These are phyloP conservation scores for Harpagifer antarcticus DNA, from an alignment of 2,797 vertebrate genomes.

Conservation along the genomic window DNA sequence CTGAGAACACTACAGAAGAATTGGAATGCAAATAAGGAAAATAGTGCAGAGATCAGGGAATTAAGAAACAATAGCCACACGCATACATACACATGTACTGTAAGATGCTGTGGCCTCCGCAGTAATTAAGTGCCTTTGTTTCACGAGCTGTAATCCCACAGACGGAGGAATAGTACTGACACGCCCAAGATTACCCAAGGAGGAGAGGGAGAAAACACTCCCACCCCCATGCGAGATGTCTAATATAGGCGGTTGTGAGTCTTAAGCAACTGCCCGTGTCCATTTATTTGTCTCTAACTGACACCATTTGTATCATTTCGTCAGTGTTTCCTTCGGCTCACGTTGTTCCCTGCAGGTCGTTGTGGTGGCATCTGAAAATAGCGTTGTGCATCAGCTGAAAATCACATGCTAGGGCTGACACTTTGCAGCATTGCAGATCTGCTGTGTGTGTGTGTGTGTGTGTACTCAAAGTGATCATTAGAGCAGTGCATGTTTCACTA, in stretches of 20 bases:
- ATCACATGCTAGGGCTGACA: constrained; percentile 59
- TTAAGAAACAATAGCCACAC: constrained; percentile 32
- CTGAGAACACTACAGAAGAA: constrained; percentile 8
- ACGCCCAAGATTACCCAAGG: constrained; percentile 70
- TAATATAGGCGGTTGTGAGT: constrained; percentile 29
- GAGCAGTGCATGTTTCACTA: neutral
- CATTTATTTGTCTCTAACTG: constrained; percentile 15
- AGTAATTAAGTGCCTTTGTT: constrained; percentile 80
- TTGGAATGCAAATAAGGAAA: constrained; percentile 35
- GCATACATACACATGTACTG: constrained; percentile 25
- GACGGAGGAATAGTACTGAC: constrained; percentile 71
- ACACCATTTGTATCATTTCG: neutral
- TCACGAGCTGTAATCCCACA: constrained; percentile 75
- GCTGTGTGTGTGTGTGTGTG: neutral
- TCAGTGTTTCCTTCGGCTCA: constrained; percentile 4
- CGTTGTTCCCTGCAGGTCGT: constrained; percentile 18
- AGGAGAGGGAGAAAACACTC: constrained; percentile 47
- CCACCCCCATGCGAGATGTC: constrained; percentile 14
- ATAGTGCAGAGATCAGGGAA: constrained; percentile 30
- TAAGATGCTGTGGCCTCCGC: constrained; percentile 65
- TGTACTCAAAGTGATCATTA: neutral
- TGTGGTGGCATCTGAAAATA: constrained; percentile 13
- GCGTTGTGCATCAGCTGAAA: constrained; percentile 53
- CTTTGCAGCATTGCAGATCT: constrained; percentile 19
- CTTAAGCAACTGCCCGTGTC: constrained; percentile 1